A percentile compares a stretch with the other conserved stretches of the same genome.
phyloP scores from a whole-genome alignment of 2,113 vertebrate genomes.

The Trematomus loennbergii region DNA sequence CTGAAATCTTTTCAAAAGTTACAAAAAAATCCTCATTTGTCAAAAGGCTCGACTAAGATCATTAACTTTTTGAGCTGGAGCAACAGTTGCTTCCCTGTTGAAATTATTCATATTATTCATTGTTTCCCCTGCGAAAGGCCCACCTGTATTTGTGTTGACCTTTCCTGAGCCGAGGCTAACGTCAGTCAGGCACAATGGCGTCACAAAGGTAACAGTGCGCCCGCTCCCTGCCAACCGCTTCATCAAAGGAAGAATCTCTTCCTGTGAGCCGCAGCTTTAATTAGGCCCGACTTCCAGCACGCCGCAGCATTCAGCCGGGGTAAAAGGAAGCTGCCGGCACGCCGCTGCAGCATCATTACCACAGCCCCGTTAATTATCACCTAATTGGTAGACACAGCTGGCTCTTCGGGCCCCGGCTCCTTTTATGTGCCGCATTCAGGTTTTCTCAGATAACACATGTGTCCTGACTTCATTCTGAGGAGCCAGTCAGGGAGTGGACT shows the following conservation, averaged over 20 bases:
- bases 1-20: not conserved
- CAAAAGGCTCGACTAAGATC: not conserved
- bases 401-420: conserved; percentile 50
- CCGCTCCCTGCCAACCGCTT: conserved; percentile 92
- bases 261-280: conserved; percentile 82
- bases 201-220: conserved; percentile 80
- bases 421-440: conserved; percentile 69
- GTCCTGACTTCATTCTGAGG: conserved; percentile 79
- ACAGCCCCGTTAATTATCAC: conserved; percentile 89
- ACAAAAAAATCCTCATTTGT: not conserved
- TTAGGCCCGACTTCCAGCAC: conserved; percentile 83
- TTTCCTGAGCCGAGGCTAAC: conserved; percentile 64
- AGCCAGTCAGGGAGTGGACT: conserved; percentile 86
- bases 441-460: conserved; percentile 78
- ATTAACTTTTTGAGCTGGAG: conserved; percentile 28
- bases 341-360: conserved; percentile 87
- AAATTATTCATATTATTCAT: conserved; percentile 52
- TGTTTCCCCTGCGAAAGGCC: conserved; percentile 44
- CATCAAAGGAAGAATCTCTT: conserved; percentile 90
- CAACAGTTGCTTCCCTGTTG: conserved; percentile 8
- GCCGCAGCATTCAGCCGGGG: conserved; percentile 84
- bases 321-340: conserved; percentile 86
- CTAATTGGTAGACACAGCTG: conserved; percentile 87
- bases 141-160: conserved; percentile 74
- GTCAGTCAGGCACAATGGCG: conserved; percentile 46